Evolutionary conservation across 2,113 vertebrate genomes (phyloP), one percentile per base, ranked within the genome.

Genomic region (Rhipidura dahli): DNA sequence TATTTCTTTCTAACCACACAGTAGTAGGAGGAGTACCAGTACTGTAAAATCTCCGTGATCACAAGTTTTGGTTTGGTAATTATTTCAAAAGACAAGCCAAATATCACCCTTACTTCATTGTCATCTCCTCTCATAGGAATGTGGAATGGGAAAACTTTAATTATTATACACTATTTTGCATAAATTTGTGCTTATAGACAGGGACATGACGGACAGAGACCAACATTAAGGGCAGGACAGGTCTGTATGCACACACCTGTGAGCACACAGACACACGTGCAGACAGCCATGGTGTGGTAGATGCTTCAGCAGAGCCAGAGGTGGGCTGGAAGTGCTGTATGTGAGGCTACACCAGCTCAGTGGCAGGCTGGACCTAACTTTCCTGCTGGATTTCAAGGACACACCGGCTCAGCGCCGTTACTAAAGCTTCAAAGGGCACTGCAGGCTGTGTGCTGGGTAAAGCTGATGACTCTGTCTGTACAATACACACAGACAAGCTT

Each of bases 161-260:
- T 21, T 11, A 50, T 28, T 82, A 47, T 45, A 21, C 4, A 3
- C 8, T n/a, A 4, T 69, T 95, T 64, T 37, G 1, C 10, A 24
- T 24, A 3, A 9, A 23, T 13, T 2, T 24, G 14, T 57, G 9
- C 14, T 1, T 9, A 2, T 10, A 31, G 16, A 7, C 2, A 73
- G 33, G 13, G 7, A 30, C 40, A n/a, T 2, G 11, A 5, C 18
- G 21, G 50, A 14, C 30, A 37, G 45, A 47, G 39, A 11, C 9
- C 16, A 39, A 10, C 4, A 2, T 11, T 8, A 22, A 60, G 19
- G 35, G 21, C 27, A 70, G 50, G 39, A 20, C 2, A 15, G 6
- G 10, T 56, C 24, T 83, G 33, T 21, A 11, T 13, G 9, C 28
- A 13, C 23, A 65, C 33, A 45, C 3, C 15, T n/a, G 49, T 7